These are phyloP conservation scores for Asteroscopus sphinx DNA, from an alignment of 2,888 invertebrate species.

Conservation along the genomic window DNA sequence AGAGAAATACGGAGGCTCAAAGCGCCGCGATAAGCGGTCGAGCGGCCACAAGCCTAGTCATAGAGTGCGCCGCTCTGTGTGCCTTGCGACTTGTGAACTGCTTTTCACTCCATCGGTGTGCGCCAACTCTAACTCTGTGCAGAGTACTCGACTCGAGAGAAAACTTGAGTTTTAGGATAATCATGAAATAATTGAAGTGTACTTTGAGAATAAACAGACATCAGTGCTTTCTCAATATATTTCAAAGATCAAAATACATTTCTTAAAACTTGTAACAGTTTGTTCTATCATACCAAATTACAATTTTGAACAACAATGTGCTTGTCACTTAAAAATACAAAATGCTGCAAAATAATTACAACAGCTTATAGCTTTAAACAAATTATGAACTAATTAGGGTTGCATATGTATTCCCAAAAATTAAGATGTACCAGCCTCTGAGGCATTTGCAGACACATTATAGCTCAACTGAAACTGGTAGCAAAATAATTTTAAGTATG, in stretches of 20 bases:
- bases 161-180: too few species aligned
- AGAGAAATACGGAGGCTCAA: too few species aligned
- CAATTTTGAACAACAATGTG: slow-evolving; percentile 79
- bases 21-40: too few species aligned
- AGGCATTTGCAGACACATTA: slow-evolving; percentile 30
- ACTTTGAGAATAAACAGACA: slow-evolving; percentile 60
- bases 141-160: too few species aligned
- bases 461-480: slow-evolving; percentile 54
- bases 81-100: too few species aligned
- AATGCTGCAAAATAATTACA: slow-evolving; percentile 79
- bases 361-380: slow-evolving; percentile 77
- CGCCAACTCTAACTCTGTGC: too few species aligned
- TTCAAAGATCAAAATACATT: slow-evolving; percentile 89
- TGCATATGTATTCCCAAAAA: slow-evolving; percentile 65
- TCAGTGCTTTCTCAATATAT: slow-evolving; percentile 82
- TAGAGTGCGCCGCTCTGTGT: too few species aligned
- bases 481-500: slow-evolving; percentile 68
- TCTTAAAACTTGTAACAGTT: slow-evolving; percentile 87
- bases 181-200: slow-evolving; percentile 2
- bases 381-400: slow-evolving; percentile 56
- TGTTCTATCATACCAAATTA: slow-evolving; percentile 86
- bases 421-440: slow-evolving; percentile 68
- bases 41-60: too few species aligned
- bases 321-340: slow-evolving; percentile 79
- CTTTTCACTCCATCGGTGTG: too few species aligned